Conservation (phyloP, 1,140 invertebrate genomes). For the Leptestheria dahalacensis region DNA sequence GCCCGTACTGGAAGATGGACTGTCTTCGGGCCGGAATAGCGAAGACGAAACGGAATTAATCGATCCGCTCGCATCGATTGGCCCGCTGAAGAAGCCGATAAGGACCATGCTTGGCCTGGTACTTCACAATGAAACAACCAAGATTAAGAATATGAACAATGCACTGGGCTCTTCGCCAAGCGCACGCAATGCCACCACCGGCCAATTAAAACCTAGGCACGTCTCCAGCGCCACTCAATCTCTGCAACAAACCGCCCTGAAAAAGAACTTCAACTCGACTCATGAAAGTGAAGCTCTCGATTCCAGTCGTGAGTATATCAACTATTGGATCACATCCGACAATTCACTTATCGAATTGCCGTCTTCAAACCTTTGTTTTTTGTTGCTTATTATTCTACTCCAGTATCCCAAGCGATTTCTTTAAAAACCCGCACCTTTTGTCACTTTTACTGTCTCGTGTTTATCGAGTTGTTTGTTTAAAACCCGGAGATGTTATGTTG, state of each 20-base stretch:
- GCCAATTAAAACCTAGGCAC: neutral
- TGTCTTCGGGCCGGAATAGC: constrained; percentile 13
- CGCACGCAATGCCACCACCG: neutral
- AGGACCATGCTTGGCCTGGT: neutral
- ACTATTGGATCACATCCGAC: neutral
- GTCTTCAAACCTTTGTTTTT: too few species aligned
- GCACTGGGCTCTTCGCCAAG: neutral
- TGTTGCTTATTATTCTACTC: too few species aligned
- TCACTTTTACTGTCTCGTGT: too few species aligned
- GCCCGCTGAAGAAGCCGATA: neutral
- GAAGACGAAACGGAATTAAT: neutral
- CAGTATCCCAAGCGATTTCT: too few species aligned
- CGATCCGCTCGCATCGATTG: neutral
- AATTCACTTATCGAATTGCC: too few species aligned
- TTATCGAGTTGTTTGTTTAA: too few species aligned
- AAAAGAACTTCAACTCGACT: neutral
- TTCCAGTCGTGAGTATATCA: neutral
- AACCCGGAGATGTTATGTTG: too few species aligned
- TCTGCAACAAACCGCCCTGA: neutral
- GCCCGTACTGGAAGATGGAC: constrained; percentile 87
- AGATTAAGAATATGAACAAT: neutral
- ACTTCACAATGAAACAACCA: neutral
- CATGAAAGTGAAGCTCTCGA: neutral
- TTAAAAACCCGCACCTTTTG: too few species aligned
- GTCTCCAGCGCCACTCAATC: neutral